Conservation (phyloP, 2,797 vertebrate species). For the Pitangus sulphuratus region DNA sequence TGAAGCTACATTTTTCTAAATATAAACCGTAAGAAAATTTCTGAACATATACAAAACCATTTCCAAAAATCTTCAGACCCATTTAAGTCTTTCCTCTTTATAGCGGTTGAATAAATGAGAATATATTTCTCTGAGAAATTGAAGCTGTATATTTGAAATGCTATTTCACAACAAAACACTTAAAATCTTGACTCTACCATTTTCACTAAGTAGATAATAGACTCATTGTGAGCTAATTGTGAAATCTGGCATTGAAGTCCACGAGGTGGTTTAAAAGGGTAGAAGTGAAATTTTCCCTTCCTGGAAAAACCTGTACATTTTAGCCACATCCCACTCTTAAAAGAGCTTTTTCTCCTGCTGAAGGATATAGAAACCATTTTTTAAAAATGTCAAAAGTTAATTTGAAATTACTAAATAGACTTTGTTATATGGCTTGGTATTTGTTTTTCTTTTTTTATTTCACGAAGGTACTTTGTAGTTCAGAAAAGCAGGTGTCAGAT, state of each 20-base stretch:
- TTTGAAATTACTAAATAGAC: not conserved
- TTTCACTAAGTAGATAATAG: not conserved
- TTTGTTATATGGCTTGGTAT: not conserved
- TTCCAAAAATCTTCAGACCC: not conserved
- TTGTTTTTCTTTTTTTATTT: not conserved
- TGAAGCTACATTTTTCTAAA: not conserved
- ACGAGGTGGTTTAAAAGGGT: not conserved
- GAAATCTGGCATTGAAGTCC: not conserved
- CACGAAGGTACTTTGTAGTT: not conserved
- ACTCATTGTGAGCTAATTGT: not conserved
- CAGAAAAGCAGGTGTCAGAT: not conserved
- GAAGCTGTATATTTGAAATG: not conserved
- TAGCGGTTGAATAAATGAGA: not conserved
- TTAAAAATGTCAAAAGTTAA: not conserved
- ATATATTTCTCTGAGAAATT: not conserved
- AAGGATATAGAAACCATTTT: not conserved
- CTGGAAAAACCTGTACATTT: not conserved
- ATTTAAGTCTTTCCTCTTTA: not conserved
- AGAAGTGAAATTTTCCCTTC: not conserved
- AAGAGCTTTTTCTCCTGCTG: not conserved
- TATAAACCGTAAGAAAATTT: not conserved
- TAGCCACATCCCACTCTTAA: not conserved
- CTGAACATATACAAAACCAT: not conserved
- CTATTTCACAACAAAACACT: not conserved
- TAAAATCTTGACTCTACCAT: not conserved